These are phyloP conservation scores for Crotalus horridus DNA, from an alignment of 2,113 vertebrate genomes.

Conservation along the genomic window DNA sequence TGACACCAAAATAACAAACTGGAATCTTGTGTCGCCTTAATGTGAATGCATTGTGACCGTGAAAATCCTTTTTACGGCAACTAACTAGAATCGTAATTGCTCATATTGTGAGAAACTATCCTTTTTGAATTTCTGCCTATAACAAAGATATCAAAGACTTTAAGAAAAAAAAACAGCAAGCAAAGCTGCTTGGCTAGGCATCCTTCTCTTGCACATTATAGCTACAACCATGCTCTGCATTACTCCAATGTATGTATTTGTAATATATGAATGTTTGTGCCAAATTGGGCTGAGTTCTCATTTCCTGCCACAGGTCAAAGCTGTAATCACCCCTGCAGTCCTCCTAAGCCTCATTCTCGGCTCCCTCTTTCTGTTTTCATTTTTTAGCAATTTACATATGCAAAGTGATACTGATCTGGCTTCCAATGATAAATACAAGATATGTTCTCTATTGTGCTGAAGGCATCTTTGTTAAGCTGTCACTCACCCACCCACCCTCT, in stretches of 20 bases:
- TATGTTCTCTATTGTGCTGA: neutral
- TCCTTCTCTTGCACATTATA: neutral
- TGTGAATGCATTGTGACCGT: neutral
- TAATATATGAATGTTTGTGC: slow-evolving; percentile 14
- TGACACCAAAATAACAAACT: neutral
- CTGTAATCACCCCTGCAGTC: neutral
- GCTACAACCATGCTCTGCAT: neutral
- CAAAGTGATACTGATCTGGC: neutral
- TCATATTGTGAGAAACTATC: neutral
- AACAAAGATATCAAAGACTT: neutral
- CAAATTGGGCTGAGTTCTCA: slow-evolving; percentile 20
- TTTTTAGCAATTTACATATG: neutral
- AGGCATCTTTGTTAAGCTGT: slow-evolving; percentile 1
- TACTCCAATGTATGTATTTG: neutral
- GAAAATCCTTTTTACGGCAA: neutral
- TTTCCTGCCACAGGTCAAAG: neutral
- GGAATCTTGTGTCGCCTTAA: neutral
- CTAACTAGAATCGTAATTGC: neutral
- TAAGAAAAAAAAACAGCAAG: neutral
- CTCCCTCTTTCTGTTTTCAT: neutral
- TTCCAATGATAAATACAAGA: slow-evolving; percentile 17
- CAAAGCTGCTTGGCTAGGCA: neutral
- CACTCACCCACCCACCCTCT: too few relatives aligned
- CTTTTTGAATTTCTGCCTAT: neutral
- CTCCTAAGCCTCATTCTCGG: neutral